phyloP scores from a whole-genome alignment of 1,140 invertebrate genomes.

The Varroa destructor region DNA sequence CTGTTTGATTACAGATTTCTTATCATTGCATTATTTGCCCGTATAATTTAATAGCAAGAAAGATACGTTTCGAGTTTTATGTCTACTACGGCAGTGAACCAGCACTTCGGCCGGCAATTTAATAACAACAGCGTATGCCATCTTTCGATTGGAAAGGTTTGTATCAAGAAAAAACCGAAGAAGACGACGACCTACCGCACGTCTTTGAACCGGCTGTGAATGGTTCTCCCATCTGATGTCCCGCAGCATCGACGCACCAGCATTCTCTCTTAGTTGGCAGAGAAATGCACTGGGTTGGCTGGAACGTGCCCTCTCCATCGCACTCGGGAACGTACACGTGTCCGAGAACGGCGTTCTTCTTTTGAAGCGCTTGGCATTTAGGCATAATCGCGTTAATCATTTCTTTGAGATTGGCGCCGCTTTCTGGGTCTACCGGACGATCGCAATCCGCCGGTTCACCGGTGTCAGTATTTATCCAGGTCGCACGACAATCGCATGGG shows the following conservation, averaged over 20 bases:
- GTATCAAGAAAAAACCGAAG: too few species aligned
- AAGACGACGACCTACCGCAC: not conserved
- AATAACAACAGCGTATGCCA: too few species aligned
- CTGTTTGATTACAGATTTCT: too few species aligned
- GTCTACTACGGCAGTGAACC: too few species aligned
- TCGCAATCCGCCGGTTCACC: not conserved
- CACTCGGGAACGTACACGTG: conserved; percentile 25
- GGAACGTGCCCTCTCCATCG: not conserved
- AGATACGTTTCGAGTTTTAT: too few species aligned
- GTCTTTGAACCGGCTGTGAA: conserved; percentile 10
- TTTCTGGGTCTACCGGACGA: not conserved
- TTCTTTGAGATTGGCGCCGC: not conserved
- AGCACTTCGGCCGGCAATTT: too few species aligned
- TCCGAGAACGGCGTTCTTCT: conserved; percentile 18
- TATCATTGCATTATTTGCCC: too few species aligned
- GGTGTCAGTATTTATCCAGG: not conserved
- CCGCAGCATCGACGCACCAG: conserved; percentile 19
- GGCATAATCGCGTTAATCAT: conserved; percentile 9
- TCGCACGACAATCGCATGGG: conserved; percentile 40
- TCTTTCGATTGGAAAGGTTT: too few species aligned
- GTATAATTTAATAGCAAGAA: too few species aligned
- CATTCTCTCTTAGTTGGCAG: conserved; percentile 16
- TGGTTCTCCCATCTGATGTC: conserved; percentile 19
- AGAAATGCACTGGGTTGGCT: not conserved
- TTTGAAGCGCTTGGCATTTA: conserved; percentile 2